Percentiles rank a stretch among this genome's conserved stretches.
Conservation (phyloP, 2,888 invertebrate species). For the Epiblema foenella region DNA sequence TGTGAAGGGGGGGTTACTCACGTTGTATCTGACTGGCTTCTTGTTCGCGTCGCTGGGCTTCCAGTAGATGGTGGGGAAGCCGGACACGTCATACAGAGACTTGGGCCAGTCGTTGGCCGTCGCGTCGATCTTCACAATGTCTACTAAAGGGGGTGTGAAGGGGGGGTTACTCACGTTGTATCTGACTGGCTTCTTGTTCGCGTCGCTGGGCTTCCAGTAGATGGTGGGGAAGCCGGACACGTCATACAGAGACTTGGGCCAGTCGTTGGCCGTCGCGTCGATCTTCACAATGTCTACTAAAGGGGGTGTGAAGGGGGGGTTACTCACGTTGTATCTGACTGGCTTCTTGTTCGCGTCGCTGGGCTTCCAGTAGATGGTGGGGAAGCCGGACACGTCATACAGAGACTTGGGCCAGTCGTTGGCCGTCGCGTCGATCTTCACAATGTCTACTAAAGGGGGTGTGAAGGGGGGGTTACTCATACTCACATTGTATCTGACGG, state of each 20-base stretch:
- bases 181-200: constrained; percentile 90
- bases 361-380: constrained; percentile 98
- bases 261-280: constrained; percentile 90
- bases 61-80: constrained; percentile 99
- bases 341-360: constrained; percentile 92
- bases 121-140: constrained; percentile 98
- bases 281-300: constrained; percentile 88
- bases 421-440: constrained; percentile 99
- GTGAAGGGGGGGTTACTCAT: constrained; percentile 89
- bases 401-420: constrained; percentile 96
- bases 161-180: constrained; percentile 93
- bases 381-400: constrained; percentile 98
- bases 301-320: neutral
- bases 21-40: constrained; percentile 93
- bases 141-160: constrained; percentile 90
- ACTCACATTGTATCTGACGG: constrained; percentile 93
- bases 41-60: constrained; percentile 92
- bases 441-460: constrained; percentile 88
- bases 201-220: constrained; percentile 96
- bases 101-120: constrained; percentile 87
- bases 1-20: constrained; percentile 88
- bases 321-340: constrained; percentile 91
- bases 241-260: constrained; percentile 90
- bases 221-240: constrained; percentile 98
- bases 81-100: constrained; percentile 93